Conservation (phyloP, 2,888 invertebrate species). For the Amphipyra berbera region DNA sequence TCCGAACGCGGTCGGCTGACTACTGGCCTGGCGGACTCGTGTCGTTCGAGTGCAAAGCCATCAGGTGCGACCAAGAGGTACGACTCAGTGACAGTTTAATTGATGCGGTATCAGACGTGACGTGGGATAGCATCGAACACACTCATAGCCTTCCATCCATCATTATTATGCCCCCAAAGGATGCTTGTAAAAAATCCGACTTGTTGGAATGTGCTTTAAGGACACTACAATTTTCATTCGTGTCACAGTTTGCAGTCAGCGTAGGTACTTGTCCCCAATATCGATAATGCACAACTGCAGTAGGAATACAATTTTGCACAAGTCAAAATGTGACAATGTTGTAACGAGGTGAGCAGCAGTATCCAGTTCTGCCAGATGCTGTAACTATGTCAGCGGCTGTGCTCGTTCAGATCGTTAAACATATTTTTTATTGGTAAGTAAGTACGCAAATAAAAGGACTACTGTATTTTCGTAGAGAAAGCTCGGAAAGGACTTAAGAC, state of each 20-base stretch:
- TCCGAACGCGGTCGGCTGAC: slow-evolving; percentile 73
- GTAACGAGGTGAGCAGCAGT: slow-evolving; percentile 51
- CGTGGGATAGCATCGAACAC: slow-evolving; percentile 52
- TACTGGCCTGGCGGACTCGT: slow-evolving; percentile 71
- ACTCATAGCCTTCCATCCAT: slow-evolving; percentile 53
- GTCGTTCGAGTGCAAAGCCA: slow-evolving; percentile 67
- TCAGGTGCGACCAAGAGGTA: slow-evolving; percentile 74
- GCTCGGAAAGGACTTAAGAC: slow-evolving; percentile 7
- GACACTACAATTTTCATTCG: slow-evolving; percentile 5
- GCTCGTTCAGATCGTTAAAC: slow-evolving; percentile 25
- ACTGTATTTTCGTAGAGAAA: slow-evolving; percentile 12
- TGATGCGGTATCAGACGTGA: slow-evolving; percentile 69
- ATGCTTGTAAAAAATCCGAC: slow-evolving; percentile 21
- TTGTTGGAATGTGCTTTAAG: slow-evolving; percentile 20
- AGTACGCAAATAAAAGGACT: slow-evolving; percentile 32
- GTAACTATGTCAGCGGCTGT: slow-evolving; percentile 55
- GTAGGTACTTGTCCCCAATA: slow-evolving; percentile 35
- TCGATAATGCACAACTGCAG: slow-evolving; percentile 46
- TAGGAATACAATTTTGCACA: slow-evolving; percentile 52
- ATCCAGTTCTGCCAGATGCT: slow-evolving; percentile 53
- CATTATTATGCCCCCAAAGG: slow-evolving; percentile 32
- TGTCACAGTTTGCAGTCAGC: slow-evolving; percentile 22
- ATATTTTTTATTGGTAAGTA: slow-evolving; percentile 9
- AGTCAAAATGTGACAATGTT: slow-evolving; percentile 49
- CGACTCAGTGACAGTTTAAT: slow-evolving; percentile 68